Evolutionary conservation across 2,888 invertebrate species (phyloP), one percentile per base, ranked within the genome.

Genomic region (Diarsia mendica): DNA sequence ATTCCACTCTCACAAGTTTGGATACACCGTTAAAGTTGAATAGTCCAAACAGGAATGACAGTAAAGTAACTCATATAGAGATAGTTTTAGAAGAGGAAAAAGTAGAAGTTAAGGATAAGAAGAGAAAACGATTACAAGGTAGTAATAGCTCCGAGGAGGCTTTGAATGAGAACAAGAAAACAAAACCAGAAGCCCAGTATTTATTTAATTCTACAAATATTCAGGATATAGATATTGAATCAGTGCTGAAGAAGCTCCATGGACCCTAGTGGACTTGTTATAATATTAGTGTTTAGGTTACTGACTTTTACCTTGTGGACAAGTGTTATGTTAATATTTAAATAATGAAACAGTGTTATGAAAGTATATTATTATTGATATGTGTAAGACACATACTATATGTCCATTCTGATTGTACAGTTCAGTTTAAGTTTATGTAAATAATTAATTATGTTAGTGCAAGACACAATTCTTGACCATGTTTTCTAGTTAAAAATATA

Each of bases 211-310:
- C 95, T 10, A 91, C 94, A 60, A 94, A 93, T 84, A 95, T 95
- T 85, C 93, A 95, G 88, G 93, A 96, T 87, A 94, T 96, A 70
- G 96, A 96, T 89, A 96, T 96, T 71, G 96, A 96, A 88, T 91
- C 95, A 28, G 95, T 96, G 70, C 88, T 96, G 55, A 94, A 91
- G 87, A 95, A 96, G 87, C 88, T 96, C 69, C 96, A 96, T 85
- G 96, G 96, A 46, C 94, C 95, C 65, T 96, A 93, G 86, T 77
- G 79, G 70, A 68, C 49, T 64, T 73, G 63, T 68, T 83, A 69
- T 79, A 75, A 75, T 65, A 48, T 39, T 69, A 63, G 72, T 77
- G 20, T n/a, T 20, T 74, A 65, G 60, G 44, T 69, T 75, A 76
- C 72, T 63, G 74, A 82, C 69, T 73, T 28, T 28, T 66, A 71